These are phyloP conservation scores for Lethrus apterus DNA, from an alignment of 1,140 invertebrate species.

Conservation along the genomic window DNA sequence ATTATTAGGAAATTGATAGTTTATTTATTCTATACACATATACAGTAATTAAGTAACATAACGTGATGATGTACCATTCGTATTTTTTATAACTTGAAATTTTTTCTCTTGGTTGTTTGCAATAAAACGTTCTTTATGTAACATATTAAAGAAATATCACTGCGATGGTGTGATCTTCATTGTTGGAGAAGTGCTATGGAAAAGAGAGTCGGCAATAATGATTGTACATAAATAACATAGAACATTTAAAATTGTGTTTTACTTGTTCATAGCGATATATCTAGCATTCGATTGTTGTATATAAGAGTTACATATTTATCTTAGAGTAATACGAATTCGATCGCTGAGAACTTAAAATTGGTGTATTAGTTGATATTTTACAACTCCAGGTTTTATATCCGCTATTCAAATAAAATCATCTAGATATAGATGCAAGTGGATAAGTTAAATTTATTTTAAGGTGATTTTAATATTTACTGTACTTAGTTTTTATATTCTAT, in stretches of 20 bases:
- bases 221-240: conserved; percentile 29
- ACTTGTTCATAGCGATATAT: conserved; percentile 31
- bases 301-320: conserved; percentile 23
- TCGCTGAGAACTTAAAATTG: not conserved
- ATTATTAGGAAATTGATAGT: no score
- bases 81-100: no score
- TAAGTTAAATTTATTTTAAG: conserved; percentile 14
- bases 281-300: conserved; percentile 31
- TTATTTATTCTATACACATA: no score
- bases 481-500: conserved; percentile 12
- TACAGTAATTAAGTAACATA: no score
- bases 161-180: conserved; percentile 11
- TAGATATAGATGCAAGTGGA: no score
- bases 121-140: not conserved
- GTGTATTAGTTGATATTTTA: conserved; percentile 11
- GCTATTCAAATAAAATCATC: no score
- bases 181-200: conserved; percentile 1
- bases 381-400: conserved; percentile 4
- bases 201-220: conserved; percentile 31
- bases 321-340: not conserved
- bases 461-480: conserved; percentile 9
- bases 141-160: not conserved
- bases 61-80: no score
- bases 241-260: conserved; percentile 25
- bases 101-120: not conserved